phyloP scores from a whole-genome alignment of 2,113 vertebrate genomes.

The Erinaceus europaeus region DNA sequence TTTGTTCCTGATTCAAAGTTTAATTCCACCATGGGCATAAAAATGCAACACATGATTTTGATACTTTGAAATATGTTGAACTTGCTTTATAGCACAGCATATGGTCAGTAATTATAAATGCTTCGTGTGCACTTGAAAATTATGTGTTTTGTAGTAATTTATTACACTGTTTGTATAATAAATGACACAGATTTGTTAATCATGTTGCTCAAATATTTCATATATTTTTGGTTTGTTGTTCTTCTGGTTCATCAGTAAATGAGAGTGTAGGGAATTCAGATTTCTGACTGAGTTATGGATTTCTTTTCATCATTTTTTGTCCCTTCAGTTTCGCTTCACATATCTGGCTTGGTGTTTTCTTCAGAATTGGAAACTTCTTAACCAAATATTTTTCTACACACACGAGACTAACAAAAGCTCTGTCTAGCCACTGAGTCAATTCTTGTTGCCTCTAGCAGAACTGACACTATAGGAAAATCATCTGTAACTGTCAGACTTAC shows the following conservation, averaged over 20 bases:
- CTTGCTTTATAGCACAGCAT: constrained; percentile 26
- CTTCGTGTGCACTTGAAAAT: constrained; percentile 13
- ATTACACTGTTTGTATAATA: neutral
- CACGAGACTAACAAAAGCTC: neutral
- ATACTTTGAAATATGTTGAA: constrained; percentile 18
- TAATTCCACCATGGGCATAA: neutral
- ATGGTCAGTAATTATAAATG: neutral
- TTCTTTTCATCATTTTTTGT: neutral
- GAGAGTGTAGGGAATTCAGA: neutral
- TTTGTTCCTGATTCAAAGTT: constrained; percentile 14
- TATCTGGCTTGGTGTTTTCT: constrained; percentile 21
- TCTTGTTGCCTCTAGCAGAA: neutral
- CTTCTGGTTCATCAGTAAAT: constrained; percentile 5
- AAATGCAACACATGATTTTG: constrained; percentile 6
- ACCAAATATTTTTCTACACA: neutral
- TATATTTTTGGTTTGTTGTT: neutral
- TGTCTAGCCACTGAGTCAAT: neutral
- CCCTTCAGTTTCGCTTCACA: constrained; percentile 9
- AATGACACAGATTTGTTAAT: neutral
- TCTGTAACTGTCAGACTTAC: neutral
- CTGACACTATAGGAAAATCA: neutral
- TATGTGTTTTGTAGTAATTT: neutral
- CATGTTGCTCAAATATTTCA: neutral
- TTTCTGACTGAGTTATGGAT: constrained; percentile 2
- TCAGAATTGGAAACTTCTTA: neutral